Conservation (phyloP, 2,797 vertebrate species). For the Oreortyx pictus region DNA sequence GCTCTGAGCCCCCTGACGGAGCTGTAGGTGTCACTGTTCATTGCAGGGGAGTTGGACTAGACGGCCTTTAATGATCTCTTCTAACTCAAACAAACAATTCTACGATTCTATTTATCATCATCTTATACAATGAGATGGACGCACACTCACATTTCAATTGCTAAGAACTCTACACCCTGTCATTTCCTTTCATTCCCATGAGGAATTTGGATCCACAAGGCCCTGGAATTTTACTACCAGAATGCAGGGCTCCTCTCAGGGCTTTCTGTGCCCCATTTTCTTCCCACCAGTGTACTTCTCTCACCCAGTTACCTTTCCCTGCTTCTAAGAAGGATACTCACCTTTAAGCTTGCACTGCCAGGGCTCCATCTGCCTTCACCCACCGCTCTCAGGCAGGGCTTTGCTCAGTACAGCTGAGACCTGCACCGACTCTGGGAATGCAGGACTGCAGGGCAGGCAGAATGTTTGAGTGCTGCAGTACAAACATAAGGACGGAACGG, state of each 20-base stretch:
- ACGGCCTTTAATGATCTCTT: too few relatives aligned
- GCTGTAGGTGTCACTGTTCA: too few relatives aligned
- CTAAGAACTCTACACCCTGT: not conserved
- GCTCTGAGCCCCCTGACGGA: too few relatives aligned
- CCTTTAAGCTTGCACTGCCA: not conserved
- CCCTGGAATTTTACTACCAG: not conserved
- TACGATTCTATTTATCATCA: not conserved
- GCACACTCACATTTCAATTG: not conserved
- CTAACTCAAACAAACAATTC: too few relatives aligned
- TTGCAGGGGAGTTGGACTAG: too few relatives aligned
- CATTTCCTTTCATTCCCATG: not conserved
- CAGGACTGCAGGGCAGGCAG: accelerated
- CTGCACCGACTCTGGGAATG: not conserved
- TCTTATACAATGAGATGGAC: not conserved
- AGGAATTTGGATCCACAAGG: not conserved
- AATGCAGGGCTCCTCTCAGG: not conserved
- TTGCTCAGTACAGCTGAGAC: accelerated
- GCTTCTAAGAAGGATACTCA: not conserved
- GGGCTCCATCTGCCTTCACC: not conserved
- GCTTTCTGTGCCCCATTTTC: not conserved
- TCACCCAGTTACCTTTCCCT: not conserved
- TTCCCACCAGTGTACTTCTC: not conserved
- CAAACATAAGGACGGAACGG: not conserved
- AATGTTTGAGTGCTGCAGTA: not conserved
- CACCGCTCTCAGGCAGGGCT: accelerated